Base-by-base conservation (phyloP, 2,113 vertebrate species). In the Phylloscopus trochiloides region DNA sequence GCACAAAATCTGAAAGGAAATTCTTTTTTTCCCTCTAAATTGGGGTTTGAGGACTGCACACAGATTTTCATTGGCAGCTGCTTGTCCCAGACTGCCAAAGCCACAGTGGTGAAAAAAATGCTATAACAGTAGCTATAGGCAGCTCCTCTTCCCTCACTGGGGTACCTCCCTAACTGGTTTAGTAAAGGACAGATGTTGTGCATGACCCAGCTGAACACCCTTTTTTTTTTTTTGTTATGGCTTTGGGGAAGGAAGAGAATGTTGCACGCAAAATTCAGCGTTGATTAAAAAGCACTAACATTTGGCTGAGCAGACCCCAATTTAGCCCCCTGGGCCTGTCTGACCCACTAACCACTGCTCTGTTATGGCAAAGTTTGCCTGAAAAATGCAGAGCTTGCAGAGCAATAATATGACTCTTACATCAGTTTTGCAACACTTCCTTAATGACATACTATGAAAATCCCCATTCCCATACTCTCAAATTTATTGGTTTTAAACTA, bases 291-390 rank as follows among this genome's bases (percentile, higher is more conserved):
- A 96, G 90, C 75, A 91, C 86, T 92, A 91, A 95, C 91, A 85
- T 89, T 86, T 86, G 94, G 75, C 43, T 88, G 79, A 91, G 51
- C 80, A 94, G 92, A 95, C 59, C 62, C 52, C 43, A 68, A 0
- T 83, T 71, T 19, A 95, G 91, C 79, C 94, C 81, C 58, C 71
- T 82, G 80, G 96, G 94, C 76, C 90, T 83, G 91, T 95, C 92
- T 97, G 95, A 94, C 94, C 95, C 90, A 96, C 96, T 98, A 97
- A 93, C 96, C 97, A 96, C 36, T 70, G 86, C 79, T 77, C 92
- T 47, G 61, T 79, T 94, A 86, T 42, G 31, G 34, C 59, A 71
- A 96, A 90, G 75, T 92, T 87, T 87, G 80, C 48, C 52, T 70
- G 52, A 92, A 88, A 80, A 84, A 90, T 26, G 67, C 78, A 93